phyloP scores from a whole-genome alignment of 1,140 invertebrate genomes.

The Rhagoletis zephyria region DNA sequence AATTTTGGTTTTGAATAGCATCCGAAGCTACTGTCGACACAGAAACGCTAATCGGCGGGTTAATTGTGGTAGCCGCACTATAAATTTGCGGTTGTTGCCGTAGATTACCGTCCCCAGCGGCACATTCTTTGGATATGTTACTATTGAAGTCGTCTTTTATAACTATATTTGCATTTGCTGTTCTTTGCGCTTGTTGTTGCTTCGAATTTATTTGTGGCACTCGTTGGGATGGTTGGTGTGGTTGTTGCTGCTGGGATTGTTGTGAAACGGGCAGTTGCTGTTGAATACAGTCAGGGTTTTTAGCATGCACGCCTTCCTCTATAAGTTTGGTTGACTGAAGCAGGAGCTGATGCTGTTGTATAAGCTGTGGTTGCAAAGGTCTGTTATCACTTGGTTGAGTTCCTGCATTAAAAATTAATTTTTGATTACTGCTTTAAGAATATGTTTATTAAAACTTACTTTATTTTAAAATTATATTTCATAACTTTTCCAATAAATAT shows the following conservation, averaged over 20 bases:
- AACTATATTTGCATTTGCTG: slow-evolving; percentile 2
- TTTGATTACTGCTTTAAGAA: background rate
- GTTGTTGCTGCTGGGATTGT: background rate
- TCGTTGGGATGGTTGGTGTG: background rate
- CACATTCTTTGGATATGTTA: background rate
- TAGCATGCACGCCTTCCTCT: background rate
- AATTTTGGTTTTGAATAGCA: background rate
- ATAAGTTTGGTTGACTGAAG: background rate
- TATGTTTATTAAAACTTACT: too few relatives aligned
- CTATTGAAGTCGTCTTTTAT: background rate
- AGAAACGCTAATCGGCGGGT: background rate
- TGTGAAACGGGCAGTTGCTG: background rate
- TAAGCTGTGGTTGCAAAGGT: background rate
- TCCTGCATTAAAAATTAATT: background rate
- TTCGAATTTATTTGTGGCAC: background rate
- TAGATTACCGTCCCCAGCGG: background rate
- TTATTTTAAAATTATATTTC: too few relatives aligned
- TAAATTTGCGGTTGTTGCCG: background rate
- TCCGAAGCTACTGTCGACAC: background rate
- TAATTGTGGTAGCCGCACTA: background rate
- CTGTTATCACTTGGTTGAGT: background rate
- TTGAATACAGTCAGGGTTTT: background rate
- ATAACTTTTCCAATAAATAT: too few relatives aligned
- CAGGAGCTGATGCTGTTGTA: background rate
- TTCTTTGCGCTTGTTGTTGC: background rate